These are phyloP conservation scores for Dipodomys stephensi DNA, from an alignment of 2,113 vertebrate species.

Conservation along the genomic window DNA sequence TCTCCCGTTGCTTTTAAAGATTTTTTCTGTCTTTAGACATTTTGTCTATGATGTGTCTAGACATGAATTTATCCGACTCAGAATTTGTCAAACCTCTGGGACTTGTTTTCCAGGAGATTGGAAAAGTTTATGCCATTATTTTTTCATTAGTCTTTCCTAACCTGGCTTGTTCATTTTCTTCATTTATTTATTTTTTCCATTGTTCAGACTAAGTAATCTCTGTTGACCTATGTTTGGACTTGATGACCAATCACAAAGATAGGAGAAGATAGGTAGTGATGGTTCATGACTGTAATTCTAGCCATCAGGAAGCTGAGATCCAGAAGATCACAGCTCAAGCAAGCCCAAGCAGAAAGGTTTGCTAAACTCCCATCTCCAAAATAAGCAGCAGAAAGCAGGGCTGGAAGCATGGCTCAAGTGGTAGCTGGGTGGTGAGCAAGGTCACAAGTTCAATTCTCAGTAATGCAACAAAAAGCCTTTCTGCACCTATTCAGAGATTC, in stretches of 20 bases:
- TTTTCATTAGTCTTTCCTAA: conserved; percentile 11
- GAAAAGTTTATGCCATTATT: conserved; percentile 9
- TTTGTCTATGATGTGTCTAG: neutral
- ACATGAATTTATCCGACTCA: conserved; percentile 21
- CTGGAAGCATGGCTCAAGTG: neutral
- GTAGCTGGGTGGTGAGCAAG: neutral
- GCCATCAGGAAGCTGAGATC: too few species aligned
- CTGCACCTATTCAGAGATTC: neutral
- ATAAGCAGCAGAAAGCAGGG: too few species aligned
- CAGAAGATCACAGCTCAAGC: too few species aligned
- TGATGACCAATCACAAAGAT: neutral
- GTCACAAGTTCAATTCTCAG: neutral
- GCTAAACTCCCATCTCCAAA: too few species aligned
- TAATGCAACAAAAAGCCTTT: neutral
- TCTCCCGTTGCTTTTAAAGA: conserved; percentile 27
- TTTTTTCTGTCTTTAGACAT: conserved; percentile 41
- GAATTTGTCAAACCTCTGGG: conserved; percentile 4
- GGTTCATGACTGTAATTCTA: too few species aligned
- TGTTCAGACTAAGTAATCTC: conserved; percentile 46
- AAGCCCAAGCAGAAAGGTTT: too few species aligned
- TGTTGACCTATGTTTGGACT: neutral
- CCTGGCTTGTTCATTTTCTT: conserved; percentile 1
- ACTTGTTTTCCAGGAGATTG: conserved; percentile 32
- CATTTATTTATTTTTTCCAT: conserved; percentile 20
- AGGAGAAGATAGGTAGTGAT: neutral